Conservation (phyloP, 2,888 invertebrate genomes). For the Mycalesis mineus region DNA sequence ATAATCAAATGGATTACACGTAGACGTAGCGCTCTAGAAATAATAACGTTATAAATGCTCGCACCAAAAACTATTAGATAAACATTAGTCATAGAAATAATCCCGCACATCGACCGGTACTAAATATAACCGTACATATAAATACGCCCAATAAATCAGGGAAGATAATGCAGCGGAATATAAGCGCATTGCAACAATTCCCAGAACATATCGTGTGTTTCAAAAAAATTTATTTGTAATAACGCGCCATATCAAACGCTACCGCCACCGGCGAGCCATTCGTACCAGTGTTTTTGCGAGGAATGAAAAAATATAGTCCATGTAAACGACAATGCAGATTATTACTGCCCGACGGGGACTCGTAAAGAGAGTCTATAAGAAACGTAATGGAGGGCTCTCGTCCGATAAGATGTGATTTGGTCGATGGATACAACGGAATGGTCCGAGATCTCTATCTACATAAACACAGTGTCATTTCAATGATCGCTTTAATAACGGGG, state of each 20-base stretch:
- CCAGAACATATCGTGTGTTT: slow-evolving; percentile 43
- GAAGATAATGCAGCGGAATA: slow-evolving; percentile 44
- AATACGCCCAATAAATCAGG: slow-evolving; percentile 17
- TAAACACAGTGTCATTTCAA: slow-evolving; percentile 39
- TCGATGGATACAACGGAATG: slow-evolving; percentile 31
- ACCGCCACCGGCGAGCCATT: slow-evolving; percentile 49
- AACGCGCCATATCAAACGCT: slow-evolving; percentile 51
- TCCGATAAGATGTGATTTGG: slow-evolving; percentile 41
- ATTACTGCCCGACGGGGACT: slow-evolving; percentile 61
- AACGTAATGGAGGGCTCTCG: slow-evolving; percentile 47
- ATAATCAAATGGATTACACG: slow-evolving; percentile 24
- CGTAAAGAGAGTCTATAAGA: slow-evolving; percentile 56
- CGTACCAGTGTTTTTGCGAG: slow-evolving; percentile 44
- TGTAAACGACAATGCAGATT: slow-evolving; percentile 68
- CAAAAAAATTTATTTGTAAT: slow-evolving; percentile 46
- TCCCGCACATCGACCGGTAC: background rate
- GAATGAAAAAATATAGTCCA: slow-evolving; percentile 63
- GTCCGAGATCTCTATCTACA: slow-evolving; percentile 21
- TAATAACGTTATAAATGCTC: slow-evolving; percentile 33
- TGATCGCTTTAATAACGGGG: slow-evolving; percentile 55
- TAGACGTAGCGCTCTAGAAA: slow-evolving; percentile 17
- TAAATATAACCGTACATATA: slow-evolving; percentile 8
- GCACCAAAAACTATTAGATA: slow-evolving; percentile 22
- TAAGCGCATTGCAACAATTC: slow-evolving; percentile 45
- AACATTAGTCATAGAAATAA: slow-evolving; percentile 10